Percentiles rank a stretch among this genome's conserved stretches.
Conservation (phyloP, 2,797 vertebrate species). For the Spinus olivaceus region DNA sequence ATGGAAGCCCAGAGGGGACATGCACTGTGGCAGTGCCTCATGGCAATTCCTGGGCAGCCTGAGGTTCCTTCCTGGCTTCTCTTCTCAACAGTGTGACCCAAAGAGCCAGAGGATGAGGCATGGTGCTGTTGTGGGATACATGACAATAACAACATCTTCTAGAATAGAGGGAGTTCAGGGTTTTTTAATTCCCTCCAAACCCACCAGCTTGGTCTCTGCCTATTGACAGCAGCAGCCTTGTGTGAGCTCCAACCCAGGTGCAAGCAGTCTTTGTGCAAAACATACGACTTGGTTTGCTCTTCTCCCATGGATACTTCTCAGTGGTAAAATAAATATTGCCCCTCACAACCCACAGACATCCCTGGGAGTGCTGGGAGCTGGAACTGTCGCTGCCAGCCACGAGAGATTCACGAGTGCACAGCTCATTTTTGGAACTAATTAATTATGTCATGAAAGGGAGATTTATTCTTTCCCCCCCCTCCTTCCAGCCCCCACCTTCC, state of each 20-base stretch:
- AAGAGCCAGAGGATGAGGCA: neutral
- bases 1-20: neutral
- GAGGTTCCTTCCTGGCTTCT: neutral
- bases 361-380: neutral
- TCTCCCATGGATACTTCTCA: neutral
- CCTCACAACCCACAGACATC: neutral
- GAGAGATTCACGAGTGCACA: conserved; percentile 2
- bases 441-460: conserved; percentile 61
- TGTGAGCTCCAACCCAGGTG: neutral
- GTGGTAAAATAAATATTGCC: neutral
- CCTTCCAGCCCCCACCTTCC: neutral
- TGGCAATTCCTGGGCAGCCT: neutral
- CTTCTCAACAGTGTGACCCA: neutral
- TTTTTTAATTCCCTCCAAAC: accelerated
- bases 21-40: neutral
- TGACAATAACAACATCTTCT: neutral
- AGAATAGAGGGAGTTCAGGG: neutral
- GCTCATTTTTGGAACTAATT: conserved; percentile 67
- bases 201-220: neutral
- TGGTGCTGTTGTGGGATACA: neutral
- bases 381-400: neutral
- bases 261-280: neutral
- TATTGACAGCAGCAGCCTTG: neutral
- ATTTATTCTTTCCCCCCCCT: conserved; percentile 25
- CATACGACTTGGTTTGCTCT: neutral